Evolutionary conservation across 1,140 invertebrate species (phyloP), one percentile per base, ranked within the genome.

Genomic region (Cherax destructor): DNA sequence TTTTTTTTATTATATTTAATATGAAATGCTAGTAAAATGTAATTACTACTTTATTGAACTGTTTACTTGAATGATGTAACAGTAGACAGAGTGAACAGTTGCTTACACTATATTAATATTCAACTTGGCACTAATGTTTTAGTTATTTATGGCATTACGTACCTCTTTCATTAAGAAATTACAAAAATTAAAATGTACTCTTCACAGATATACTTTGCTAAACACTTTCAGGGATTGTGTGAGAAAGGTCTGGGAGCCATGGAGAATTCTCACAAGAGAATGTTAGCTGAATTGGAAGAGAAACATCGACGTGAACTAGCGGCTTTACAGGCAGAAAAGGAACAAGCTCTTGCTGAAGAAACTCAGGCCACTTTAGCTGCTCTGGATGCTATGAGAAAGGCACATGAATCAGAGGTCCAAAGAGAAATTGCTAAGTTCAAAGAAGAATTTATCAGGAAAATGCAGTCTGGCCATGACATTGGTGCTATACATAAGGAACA

Each of bases 351-450:
- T 52, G 97, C 97, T 21, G 97, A 98, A 94, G 98, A 98, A 95
- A 98, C 97, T 9, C 97, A 98, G 94, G 91, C 92, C 24, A 93
- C 92, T 88, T 92, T 94, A 21, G 96, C 96, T 92, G 98, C 98
- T 21, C 94, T 99, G 85, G 98, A 99, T 94, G 98, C 97, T 5
- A 98, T 99, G 97, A 96, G 97, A 72, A 98, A 98, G 94, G 98
- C 98, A 1, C 98, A 99, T 94, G 97, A 98, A 95, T 97, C 96
- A 92, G 98, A 99, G 94, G 97, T 99, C 47, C 97, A 98, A 93
- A 96, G 97, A 80, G 97, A 98, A 95, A 97, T 98, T 18, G 92
- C 91, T 5, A 93, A 93, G 94, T 98, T 98, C 94, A 98, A 98
- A 94, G 95, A 97, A 86, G 97, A 98, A 94, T 98, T 97, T 61